Evolutionary conservation across 2,797 vertebrate genomes (phyloP).

Genomic region (Otus scops): DNA sequence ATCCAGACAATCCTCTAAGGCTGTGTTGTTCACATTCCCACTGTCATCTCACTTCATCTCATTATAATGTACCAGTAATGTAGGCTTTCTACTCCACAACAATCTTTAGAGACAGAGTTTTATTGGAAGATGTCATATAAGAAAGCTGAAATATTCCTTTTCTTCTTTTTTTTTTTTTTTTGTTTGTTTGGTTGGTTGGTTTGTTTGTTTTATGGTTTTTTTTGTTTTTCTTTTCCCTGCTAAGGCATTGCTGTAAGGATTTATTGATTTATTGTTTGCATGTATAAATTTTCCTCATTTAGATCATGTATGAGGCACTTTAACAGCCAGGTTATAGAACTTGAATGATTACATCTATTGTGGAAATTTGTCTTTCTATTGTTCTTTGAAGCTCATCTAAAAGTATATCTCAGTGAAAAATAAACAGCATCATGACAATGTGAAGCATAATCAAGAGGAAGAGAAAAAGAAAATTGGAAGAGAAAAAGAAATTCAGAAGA

Average conservation of each 20-base stretch:
- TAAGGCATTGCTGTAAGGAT: background rate
- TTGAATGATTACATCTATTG: background rate
- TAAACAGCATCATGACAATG: background rate
- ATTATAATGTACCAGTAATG: constrained; percentile 14
- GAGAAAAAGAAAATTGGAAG: background rate
- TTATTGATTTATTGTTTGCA: background rate
- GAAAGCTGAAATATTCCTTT: background rate
- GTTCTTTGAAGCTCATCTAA: background rate
- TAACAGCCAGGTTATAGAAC: background rate
- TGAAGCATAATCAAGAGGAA: background rate
- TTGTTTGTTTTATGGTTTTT: too few species aligned
- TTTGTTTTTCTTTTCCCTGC: too few species aligned
- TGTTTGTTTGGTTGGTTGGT: too few species aligned
- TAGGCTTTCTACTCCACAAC: background rate
- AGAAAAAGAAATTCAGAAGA: background rate
- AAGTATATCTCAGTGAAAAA: background rate
- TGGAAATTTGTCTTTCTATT: background rate
- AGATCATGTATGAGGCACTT: background rate
- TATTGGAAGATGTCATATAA: background rate
- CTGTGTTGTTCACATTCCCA: background rate
- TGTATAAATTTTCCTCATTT: background rate
- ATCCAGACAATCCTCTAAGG: constrained; percentile 12
- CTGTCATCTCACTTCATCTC: constrained; percentile 49
- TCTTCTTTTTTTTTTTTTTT: background rate
- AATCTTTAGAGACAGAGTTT: constrained; percentile 24